Evolutionary conservation across 1,140 invertebrate genomes (phyloP).

Genomic region (Tetranychus urticae): DNA sequence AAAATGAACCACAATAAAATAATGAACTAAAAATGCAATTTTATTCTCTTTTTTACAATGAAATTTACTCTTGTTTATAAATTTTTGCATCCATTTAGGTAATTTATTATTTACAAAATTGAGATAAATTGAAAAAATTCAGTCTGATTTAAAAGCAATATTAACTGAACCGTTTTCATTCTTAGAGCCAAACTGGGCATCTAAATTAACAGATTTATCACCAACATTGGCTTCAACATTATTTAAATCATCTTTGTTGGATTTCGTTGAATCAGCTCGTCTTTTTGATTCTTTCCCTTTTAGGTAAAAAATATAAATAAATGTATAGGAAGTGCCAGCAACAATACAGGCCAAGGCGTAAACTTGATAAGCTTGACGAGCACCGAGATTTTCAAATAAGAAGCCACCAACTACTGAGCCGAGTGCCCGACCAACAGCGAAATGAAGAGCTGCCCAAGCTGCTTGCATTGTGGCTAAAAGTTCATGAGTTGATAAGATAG

Average conservation of each 20-base stretch:
- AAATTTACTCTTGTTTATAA: too few species aligned
- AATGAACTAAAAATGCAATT: too few species aligned
- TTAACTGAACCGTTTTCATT: not conserved
- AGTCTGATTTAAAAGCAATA: too few species aligned
- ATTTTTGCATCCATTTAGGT: too few species aligned
- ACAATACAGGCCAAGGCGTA: not conserved
- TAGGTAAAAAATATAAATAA: not conserved
- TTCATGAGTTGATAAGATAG: constrained; percentile 43
- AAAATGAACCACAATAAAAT: too few species aligned
- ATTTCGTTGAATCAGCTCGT: too few species aligned
- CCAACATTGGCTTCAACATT: too few species aligned
- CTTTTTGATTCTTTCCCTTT: not conserved
- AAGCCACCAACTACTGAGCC: constrained; percentile 50
- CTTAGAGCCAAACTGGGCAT: too few species aligned
- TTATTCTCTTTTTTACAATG: too few species aligned
- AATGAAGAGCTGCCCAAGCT: constrained; percentile 50
- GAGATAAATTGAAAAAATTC: too few species aligned
- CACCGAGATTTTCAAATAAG: constrained; percentile 40
- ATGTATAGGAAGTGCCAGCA: not conserved
- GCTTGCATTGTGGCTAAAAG: constrained; percentile 58
- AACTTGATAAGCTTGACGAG: not conserved
- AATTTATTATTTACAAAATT: too few species aligned
- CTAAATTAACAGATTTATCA: too few species aligned
- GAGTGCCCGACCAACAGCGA: constrained; percentile 44
- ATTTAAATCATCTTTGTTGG: not conserved